These are phyloP conservation scores for Ecliptopera silaceata DNA, from an alignment of 2,888 invertebrate genomes.

Conservation along the genomic window DNA sequence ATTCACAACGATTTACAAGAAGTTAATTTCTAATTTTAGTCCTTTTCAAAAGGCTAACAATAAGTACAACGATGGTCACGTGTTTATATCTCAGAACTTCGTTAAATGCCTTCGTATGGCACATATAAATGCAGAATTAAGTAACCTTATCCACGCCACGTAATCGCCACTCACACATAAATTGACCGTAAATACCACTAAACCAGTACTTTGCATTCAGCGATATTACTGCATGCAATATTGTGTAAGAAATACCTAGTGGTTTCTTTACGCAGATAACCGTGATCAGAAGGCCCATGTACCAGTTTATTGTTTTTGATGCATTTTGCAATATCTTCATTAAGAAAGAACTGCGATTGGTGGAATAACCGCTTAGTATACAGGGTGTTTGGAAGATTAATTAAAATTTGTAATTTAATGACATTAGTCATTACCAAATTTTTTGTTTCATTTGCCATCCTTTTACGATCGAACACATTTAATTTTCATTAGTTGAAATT, in stretches of 20 bases:
- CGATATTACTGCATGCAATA: slow-evolving; percentile 23
- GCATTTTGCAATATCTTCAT: slow-evolving; percentile 20
- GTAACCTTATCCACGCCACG: slow-evolving; percentile 22
- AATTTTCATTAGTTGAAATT: too few species aligned
- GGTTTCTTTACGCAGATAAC: slow-evolving; percentile 28
- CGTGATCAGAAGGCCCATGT: slow-evolving; percentile 22
- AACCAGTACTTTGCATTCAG: slow-evolving; percentile 25
- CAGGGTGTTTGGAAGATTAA: too few species aligned
- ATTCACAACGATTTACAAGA: slow-evolving; percentile 36
- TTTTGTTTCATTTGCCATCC: too few species aligned
- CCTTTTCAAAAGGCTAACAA: slow-evolving; percentile 36
- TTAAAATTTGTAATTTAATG: too few species aligned
- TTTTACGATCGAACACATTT: too few species aligned
- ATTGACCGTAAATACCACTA: slow-evolving; percentile 30
- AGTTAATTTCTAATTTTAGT: slow-evolving; percentile 28
- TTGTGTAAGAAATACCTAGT: slow-evolving; percentile 28
- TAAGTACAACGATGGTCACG: slow-evolving; percentile 24
- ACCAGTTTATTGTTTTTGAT: slow-evolving; percentile 8
- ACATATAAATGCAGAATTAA: slow-evolving; percentile 33
- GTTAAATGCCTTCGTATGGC: slow-evolving; percentile 35
- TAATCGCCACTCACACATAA: slow-evolving; percentile 28
- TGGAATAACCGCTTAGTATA: slow-evolving; percentile 18
- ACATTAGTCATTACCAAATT: too few species aligned
- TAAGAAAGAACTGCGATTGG: slow-evolving; percentile 7
- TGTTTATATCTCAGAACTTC: slow-evolving; percentile 24